phyloP scores from a whole-genome alignment of 2,113 vertebrate genomes.

The Sprattus sprattus region DNA sequence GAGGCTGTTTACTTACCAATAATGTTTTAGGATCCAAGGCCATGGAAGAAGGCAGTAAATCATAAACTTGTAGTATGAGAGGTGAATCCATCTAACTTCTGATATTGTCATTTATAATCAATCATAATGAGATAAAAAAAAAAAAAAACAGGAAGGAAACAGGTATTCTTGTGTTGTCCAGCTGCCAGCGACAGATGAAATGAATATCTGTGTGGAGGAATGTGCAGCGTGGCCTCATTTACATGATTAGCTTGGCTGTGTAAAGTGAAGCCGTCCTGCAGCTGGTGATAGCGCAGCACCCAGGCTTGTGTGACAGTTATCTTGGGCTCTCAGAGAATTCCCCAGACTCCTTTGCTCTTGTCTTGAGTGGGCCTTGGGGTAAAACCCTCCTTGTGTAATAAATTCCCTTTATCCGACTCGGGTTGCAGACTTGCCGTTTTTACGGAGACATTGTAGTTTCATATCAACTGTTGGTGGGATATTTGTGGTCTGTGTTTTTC shows the following conservation, averaged over 20 bases:
- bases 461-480: background rate
- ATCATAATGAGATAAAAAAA: background rate
- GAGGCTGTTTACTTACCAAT: no score
- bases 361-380: background rate
- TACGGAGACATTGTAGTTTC: background rate
- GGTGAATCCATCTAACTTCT: background rate
- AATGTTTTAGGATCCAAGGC: no score
- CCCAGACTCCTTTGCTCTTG: conserved; percentile 27
- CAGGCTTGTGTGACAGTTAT: conserved; percentile 40
- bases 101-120: background rate
- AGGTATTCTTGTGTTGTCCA: background rate
- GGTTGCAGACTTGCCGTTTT: background rate
- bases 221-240: conserved; percentile 40
- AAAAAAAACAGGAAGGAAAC: background rate
- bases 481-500: no score
- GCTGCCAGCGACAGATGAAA: conserved; percentile 34
- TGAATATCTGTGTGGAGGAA: conserved; percentile 21
- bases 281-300: conserved; percentile 38
- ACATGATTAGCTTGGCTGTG: conserved; percentile 41
- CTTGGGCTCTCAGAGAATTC: conserved; percentile 46
- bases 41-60: no score
- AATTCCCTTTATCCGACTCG: background rate
- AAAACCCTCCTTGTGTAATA: conserved; percentile 7
- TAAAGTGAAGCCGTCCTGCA: conserved; percentile 47
- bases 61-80: background rate